Evolutionary conservation across 2,113 vertebrate genomes (phyloP).

Genomic region (Rhea pennata): DNA sequence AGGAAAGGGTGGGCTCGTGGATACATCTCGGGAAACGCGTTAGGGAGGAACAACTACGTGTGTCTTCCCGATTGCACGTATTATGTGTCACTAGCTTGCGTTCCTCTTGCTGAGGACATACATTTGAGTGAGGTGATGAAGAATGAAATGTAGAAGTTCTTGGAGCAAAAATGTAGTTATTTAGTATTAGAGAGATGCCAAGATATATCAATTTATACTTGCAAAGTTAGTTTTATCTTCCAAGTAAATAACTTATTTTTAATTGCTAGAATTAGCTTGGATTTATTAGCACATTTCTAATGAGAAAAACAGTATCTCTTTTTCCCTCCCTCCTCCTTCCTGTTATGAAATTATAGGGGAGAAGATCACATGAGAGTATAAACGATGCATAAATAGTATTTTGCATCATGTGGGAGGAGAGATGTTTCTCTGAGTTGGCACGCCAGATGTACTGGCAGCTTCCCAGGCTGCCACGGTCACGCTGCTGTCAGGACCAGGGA

Average conservation of each 20-base stretch:
- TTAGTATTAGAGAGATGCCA: neutral
- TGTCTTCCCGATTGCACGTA: neutral
- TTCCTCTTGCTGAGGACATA: neutral
- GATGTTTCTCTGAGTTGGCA: neutral
- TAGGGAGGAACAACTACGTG: neutral
- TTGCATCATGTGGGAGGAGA: neutral
- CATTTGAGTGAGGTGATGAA: neutral
- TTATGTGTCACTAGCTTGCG: neutral
- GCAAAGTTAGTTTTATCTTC: neutral
- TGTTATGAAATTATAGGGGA: neutral
- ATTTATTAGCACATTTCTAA: neutral
- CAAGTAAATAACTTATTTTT: neutral
- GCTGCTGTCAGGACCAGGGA: neutral
- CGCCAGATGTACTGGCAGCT: neutral
- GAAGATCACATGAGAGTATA: neutral
- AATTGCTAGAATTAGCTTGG: neutral
- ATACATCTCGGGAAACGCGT: neutral
- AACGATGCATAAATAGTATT: neutral
- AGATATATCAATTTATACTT: neutral
- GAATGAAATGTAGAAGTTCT: neutral
- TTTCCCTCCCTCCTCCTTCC: neutral
- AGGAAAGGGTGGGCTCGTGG: neutral
- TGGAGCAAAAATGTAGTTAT: neutral
- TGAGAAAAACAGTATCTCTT: neutral
- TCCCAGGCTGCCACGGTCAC: neutral